Conservation (phyloP, 1,140 invertebrate species). For the Condylostylus longicornis region DNA sequence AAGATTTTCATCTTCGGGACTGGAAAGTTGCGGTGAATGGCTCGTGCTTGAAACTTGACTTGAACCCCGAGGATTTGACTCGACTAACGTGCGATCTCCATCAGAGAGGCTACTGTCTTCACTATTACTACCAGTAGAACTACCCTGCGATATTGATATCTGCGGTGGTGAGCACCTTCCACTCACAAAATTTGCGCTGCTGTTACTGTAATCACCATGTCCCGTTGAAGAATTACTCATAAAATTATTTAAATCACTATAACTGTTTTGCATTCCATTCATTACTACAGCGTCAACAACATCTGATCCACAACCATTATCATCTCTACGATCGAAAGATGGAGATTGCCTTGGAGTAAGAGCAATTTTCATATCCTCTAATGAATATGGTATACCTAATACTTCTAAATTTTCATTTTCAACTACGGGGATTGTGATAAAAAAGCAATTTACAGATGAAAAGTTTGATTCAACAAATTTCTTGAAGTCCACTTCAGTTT, state of each 20-base stretch:
- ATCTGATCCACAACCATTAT: conserved; percentile 9
- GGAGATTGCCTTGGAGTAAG: background rate
- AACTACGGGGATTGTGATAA: conserved; percentile 42
- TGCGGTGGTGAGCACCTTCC: conserved; percentile 12
- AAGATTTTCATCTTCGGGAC: conserved; percentile 22
- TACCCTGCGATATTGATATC: conserved; percentile 5
- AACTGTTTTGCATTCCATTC: conserved; percentile 12
- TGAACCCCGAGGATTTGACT: conserved; percentile 39
- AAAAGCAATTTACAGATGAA: conserved; percentile 41
- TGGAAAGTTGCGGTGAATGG: conserved; percentile 32
- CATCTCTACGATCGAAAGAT: background rate
- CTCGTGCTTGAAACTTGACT: conserved; percentile 33
- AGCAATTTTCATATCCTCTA: too few species aligned
- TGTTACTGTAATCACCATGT: background rate
- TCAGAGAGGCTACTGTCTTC: conserved; percentile 66
- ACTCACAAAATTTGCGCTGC: conserved; percentile 4
- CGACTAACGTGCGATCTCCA: conserved; percentile 53
- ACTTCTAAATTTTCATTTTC: conserved; percentile 39
- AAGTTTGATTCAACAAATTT: conserved; percentile 21
- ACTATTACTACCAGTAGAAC: conserved; percentile 50
- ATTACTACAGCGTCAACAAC: conserved; percentile 28
- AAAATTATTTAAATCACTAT: background rate
- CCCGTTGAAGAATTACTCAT: too few species aligned
- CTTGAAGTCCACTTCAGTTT: conserved; percentile 20
- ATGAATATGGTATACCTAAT: conserved; percentile 40